A percentile compares a stretch with the other conserved stretches of the same genome.
Evolutionary conservation across 1,140 invertebrate genomes (phyloP).

Genomic region (Aradophagus sp.): DNA sequence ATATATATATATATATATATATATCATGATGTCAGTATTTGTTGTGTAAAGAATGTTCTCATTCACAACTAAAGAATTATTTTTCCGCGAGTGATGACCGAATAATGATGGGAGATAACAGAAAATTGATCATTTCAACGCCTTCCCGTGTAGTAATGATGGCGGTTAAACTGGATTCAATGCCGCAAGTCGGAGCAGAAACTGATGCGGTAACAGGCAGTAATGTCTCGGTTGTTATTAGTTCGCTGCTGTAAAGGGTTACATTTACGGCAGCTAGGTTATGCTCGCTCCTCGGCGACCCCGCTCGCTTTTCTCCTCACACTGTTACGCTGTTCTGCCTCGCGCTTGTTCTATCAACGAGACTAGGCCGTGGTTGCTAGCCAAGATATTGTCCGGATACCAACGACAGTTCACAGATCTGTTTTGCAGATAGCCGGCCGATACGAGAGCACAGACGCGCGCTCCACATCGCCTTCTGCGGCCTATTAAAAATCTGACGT

Average conservation of each 20-base stretch:
- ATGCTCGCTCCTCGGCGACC: slow-evolving; percentile 11
- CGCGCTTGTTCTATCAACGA: slow-evolving; percentile 26
- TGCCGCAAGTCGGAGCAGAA: slow-evolving; percentile 57
- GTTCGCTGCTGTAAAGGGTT: slow-evolving; percentile 66
- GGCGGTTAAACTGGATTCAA: too few relatives aligned
- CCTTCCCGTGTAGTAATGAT: too few relatives aligned
- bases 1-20: too few relatives aligned
- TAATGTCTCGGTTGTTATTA: slow-evolving; percentile 66
- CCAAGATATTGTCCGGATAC: slow-evolving; percentile 67
- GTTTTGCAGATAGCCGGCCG: slow-evolving; percentile 62
- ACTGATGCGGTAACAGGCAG: slow-evolving; percentile 58
- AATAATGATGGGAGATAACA: too few relatives aligned
- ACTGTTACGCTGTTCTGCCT: slow-evolving; percentile 9
- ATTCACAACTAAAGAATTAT: too few relatives aligned
- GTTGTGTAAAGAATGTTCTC: too few relatives aligned
- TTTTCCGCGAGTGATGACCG: too few relatives aligned
- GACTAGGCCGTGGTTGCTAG: slow-evolving; percentile 21
- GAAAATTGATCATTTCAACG: too few relatives aligned
- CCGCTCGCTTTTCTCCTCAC: background rate
- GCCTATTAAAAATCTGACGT: slow-evolving; percentile 66
- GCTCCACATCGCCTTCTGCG: slow-evolving; percentile 39
- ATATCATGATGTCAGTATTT: too few relatives aligned
- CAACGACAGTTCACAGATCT: slow-evolving; percentile 66
- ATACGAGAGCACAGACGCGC: slow-evolving; percentile 51
- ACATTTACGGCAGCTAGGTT: slow-evolving; percentile 62